Percentiles rank a stretch among this genome's conserved stretches.
Evolutionary conservation across 2,888 invertebrate species (phyloP).

Genomic region (Mongoloraphidia duomilia): DNA sequence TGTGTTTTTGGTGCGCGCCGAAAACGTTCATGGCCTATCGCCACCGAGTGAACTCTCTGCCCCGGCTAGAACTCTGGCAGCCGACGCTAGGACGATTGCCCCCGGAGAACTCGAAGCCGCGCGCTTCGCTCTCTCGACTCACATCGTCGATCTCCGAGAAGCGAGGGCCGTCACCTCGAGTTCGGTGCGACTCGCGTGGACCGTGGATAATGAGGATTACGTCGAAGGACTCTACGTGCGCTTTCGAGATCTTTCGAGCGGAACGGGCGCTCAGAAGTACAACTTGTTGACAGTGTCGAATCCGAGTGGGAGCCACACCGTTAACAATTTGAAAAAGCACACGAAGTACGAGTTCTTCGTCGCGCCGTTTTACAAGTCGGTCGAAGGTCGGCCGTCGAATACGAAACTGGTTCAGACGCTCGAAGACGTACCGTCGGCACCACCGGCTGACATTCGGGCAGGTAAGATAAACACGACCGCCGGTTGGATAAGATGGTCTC

Average conservation of each 20-base stretch:
- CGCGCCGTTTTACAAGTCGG: conserved; percentile 73
- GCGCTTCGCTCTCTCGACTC: conserved; percentile 58
- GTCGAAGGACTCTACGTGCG: conserved; percentile 51
- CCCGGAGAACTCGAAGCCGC: conserved; percentile 66
- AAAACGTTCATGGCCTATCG: conserved; percentile 73
- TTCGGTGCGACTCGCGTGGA: conserved; percentile 38
- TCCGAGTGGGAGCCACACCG: conserved; percentile 52
- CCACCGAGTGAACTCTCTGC: conserved; percentile 67
- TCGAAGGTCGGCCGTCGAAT: conserved; percentile 88
- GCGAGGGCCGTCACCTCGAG: conserved; percentile 38
- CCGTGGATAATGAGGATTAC: conserved; percentile 25
- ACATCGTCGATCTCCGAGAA: conserved; percentile 58
- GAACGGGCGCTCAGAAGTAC: conserved; percentile 39
- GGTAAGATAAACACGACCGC: conserved; percentile 68
- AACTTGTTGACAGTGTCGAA: conserved; percentile 48
- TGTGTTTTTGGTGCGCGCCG: conserved; percentile 72
- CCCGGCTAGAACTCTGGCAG: conserved; percentile 45
- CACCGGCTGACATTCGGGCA: conserved; percentile 65
- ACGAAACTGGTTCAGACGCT: conserved; percentile 70
- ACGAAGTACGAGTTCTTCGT: conserved; percentile 87
- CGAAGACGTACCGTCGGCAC: conserved; percentile 73
- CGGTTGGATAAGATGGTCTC: conserved; percentile 70
- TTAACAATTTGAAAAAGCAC: conserved; percentile 68
- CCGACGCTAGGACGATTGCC: conserved; percentile 51
- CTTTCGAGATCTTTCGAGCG: conserved; percentile 44